These are phyloP conservation scores for Salticus scenicus DNA, from an alignment of 2,888 invertebrate genomes.

Conservation along the genomic window DNA sequence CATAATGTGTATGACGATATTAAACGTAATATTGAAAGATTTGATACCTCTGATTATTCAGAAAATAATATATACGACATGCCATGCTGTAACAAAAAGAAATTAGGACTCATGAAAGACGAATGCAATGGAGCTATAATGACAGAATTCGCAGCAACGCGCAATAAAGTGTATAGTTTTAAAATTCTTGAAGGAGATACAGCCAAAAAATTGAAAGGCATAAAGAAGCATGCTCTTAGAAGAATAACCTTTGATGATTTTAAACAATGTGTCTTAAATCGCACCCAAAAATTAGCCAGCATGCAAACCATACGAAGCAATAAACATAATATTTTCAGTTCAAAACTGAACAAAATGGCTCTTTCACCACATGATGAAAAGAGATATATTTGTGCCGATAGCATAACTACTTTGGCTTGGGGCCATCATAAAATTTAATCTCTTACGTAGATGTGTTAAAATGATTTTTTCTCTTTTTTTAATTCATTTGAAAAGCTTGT, in stretches of 20 bases:
- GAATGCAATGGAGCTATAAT: too few relatives aligned
- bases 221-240: not conserved
- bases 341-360: constrained; percentile 6
- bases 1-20: not conserved
- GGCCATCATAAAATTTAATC: constrained; percentile 14
- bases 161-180: constrained; percentile 16
- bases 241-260: not conserved
- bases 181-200: not conserved
- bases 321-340: not conserved
- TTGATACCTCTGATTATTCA: constrained; percentile 18
- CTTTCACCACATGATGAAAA: constrained; percentile 22
- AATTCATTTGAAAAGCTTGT: too few relatives aligned
- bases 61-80: not conserved
- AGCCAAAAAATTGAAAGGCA: not conserved
- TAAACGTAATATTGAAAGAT: not conserved
- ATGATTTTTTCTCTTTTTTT: too few relatives aligned
- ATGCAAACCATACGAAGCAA: constrained; percentile 1
- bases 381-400: not conserved
- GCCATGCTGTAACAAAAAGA: constrained; percentile 12
- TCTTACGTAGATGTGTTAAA: too few relatives aligned
- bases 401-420: not conserved
- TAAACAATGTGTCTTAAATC: not conserved
- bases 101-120: not conserved
- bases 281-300: not conserved
- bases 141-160: not conserved